Evolutionary conservation across 2,113 vertebrate genomes (phyloP), one percentile per base, ranked within the genome.

Genomic region (Eurystomus gularis): DNA sequence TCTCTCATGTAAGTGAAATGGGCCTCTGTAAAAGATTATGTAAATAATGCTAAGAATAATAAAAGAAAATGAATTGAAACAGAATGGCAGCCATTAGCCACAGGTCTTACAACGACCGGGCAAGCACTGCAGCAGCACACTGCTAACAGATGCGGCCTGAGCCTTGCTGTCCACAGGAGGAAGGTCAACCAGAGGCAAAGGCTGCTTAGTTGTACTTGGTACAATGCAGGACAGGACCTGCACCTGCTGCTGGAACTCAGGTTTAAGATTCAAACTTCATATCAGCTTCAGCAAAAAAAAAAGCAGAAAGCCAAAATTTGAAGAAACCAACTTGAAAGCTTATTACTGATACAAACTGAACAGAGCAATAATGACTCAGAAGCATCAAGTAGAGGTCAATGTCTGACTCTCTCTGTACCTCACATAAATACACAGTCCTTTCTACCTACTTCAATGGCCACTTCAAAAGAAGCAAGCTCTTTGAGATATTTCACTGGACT

Each of bases 311-410:
- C 3, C 17, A 62, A 80, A 86, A 66, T 60, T 23, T 52, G 28
- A 88, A 58, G 58, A 77, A 82, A 86, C 14, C 21, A 89, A 58
- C 86, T 94, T 93, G 62, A 97, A 96, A 96, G 66, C 8, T 65
- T 86, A 40, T 28, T 73, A 61, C 69, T 91, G 90, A 87, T 71
- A 84, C 17, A 81, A 86, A 95, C 68, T 1, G 19, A 94, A 93
- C 61, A 96, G 54, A 82, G 69, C 57, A 95, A 84, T 70, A n/a
- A 19, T 6, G 60, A 95, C 84, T 96, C 64, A 65, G 81, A 96
- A 96, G 92, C 35, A 76, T 76, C 62, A 86, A 93, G 60, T 3
- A 93, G 96, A 96, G 92, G 96, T 84, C 97, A 95, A 44, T 7
- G 61, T 21, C 77, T 78, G 49, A 66, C 42, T 82, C 49, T 82